Evolutionary conservation across 2,797 vertebrate species (phyloP).

Genomic region (Phataginus tetradactyla): DNA sequence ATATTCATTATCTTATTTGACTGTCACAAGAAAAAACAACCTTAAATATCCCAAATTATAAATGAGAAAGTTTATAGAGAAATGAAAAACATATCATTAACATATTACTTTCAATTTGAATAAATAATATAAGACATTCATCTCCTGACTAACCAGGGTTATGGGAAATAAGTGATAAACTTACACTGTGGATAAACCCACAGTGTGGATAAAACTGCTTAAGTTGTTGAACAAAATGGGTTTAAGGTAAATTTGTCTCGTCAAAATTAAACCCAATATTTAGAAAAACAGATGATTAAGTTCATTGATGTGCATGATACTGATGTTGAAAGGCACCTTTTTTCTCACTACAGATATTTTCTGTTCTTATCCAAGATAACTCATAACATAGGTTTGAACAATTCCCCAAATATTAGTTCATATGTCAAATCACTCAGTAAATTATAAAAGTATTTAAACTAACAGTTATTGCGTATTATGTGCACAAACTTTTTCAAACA

Average conservation of each 20-base stretch:
- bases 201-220: background rate
- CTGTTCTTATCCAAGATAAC: background rate
- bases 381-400: background rate
- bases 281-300: background rate
- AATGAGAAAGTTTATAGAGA: background rate
- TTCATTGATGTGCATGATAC: background rate
- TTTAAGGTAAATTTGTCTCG: background rate
- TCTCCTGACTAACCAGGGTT: background rate
- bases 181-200: background rate
- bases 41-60: background rate
- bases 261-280: background rate
- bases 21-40: background rate
- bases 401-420: background rate
- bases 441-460: background rate
- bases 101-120: background rate
- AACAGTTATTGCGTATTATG: background rate
- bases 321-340: background rate
- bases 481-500: background rate
- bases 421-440: background rate
- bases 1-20: background rate
- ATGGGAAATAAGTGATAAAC: background rate
- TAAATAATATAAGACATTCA: background rate
- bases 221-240: background rate
- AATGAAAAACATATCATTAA: background rate
- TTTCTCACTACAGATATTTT: background rate